Conservation (phyloP, 2,113 vertebrate genomes). For the Axis porcinus region DNA sequence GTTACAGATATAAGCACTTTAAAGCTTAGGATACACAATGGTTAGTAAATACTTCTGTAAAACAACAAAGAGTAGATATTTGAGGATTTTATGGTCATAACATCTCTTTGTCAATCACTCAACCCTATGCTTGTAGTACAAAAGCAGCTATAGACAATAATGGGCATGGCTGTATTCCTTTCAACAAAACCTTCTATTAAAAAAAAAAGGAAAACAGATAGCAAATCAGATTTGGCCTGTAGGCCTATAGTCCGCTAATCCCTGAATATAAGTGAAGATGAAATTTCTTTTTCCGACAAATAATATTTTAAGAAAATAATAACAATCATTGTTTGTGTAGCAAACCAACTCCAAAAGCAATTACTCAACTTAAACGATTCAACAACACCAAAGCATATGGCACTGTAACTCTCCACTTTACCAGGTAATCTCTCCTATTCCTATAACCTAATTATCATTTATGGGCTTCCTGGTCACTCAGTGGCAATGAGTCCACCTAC, state of each 20-base stretch:
- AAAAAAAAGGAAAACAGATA: background rate
- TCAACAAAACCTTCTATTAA: background rate
- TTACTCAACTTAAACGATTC: background rate
- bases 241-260: background rate
- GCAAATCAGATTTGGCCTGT: background rate
- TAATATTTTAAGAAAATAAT: background rate
- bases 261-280: background rate
- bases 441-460: background rate
- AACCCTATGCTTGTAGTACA: background rate
- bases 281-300: background rate
- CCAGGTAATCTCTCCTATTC: background rate
- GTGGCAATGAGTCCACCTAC: background rate
- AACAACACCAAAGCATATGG: background rate
- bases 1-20: background rate
- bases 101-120: background rate
- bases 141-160: background rate
- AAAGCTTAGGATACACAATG: background rate
- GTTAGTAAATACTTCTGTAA: background rate
- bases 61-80: background rate
- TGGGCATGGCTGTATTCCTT: background rate
- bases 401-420: background rate
- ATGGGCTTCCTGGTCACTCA: background rate
- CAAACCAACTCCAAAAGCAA: background rate
- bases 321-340: background rate
- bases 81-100: background rate